Evolutionary conservation across 2,888 invertebrate genomes (phyloP).

Genomic region (Cheilosia pagana): DNA sequence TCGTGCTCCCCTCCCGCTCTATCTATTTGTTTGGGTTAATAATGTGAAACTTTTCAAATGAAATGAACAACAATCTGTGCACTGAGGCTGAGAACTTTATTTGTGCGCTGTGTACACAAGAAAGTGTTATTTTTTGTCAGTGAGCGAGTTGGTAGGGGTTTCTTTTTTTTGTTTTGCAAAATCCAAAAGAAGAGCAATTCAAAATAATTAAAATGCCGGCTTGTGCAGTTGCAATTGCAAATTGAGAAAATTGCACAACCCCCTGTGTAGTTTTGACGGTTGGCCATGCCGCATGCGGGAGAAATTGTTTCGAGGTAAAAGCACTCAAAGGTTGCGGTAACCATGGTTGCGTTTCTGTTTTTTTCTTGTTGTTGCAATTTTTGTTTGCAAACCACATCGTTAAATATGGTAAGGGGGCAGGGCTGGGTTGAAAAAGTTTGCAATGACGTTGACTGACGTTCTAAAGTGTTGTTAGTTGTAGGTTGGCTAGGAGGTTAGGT

Average conservation of each 20-base stretch:
- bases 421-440: slow-evolving; percentile 12
- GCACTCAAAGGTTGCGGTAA: slow-evolving; percentile 66
- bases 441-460: slow-evolving; percentile 16
- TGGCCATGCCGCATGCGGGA: slow-evolving; percentile 20
- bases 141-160: slow-evolving; percentile 23
- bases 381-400: slow-evolving; percentile 66
- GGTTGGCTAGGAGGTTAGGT: slow-evolving; percentile 12
- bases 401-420: slow-evolving; percentile 56
- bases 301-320: slow-evolving; percentile 49
- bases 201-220: slow-evolving; percentile 72
- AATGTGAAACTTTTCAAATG: slow-evolving; percentile 67
- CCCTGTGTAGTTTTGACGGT: slow-evolving; percentile 1
- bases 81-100: slow-evolving; percentile 42
- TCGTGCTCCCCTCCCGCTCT: slow-evolving; percentile 3
- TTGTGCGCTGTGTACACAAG: slow-evolving; percentile 18
- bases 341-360: slow-evolving; percentile 53
- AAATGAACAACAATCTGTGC: slow-evolving; percentile 50
- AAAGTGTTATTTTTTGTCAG: slow-evolving; percentile 33
- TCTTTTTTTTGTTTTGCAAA: slow-evolving; percentile 46
- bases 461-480: slow-evolving; percentile 30
- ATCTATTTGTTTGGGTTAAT: slow-evolving; percentile 64
- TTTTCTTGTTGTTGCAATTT: not conserved
- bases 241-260: slow-evolving; percentile 47
- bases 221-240: slow-evolving; percentile 26
- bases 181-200: slow-evolving; percentile 62